Evolutionary conservation across 2,113 vertebrate species (phyloP), one percentile per base, ranked within the genome.

Genomic region (Gallinago jamesoni): DNA sequence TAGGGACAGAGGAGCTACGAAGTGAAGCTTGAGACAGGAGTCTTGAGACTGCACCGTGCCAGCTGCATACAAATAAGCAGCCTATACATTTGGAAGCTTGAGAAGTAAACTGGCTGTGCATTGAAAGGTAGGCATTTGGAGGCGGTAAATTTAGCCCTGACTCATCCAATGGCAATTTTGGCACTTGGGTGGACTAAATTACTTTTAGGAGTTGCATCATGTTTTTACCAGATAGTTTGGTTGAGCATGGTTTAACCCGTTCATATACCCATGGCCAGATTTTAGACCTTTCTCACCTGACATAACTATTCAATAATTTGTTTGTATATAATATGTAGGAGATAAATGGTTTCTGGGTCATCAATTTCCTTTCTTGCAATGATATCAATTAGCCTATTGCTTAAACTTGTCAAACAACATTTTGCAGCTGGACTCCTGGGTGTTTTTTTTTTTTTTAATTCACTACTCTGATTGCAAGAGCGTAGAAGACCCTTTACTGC

Each of bases 101-200:
- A 95, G 94, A 95, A 96, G 89, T 93, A 84, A 95, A 93, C 89
- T 1, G 50, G 89, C 95, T 96, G 94, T 95, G 91, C 93, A 97
- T 96, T 96, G 95, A 95, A 97, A 97, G 96, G 96, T 97, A 97
- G 95, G 95, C 95, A 97, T 97, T 95, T 94, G 93, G 94, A 91
- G 53, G 84, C 79, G 94, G 78, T 96, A 97, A 96, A 97, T 97
- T 96, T 97, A 97, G 96, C 94, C 93, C 94, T 97, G 96, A 96
- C 93, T 97, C 96, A 97, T 97, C 81, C 93, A 85, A 89, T 93
- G 94, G 94, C 95, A 96, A 97, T 97, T 97, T 76, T 94, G 94
- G 91, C 96, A 96, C 94, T 96, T 91, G 91, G 89, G 93, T 91
- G 81, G 93, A 96, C 96, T 94, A 95, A 89, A 96, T 97, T 97